These are phyloP conservation scores for Lepidostoma basale DNA, from an alignment of 1,140 invertebrate species.

Conservation along the genomic window DNA sequence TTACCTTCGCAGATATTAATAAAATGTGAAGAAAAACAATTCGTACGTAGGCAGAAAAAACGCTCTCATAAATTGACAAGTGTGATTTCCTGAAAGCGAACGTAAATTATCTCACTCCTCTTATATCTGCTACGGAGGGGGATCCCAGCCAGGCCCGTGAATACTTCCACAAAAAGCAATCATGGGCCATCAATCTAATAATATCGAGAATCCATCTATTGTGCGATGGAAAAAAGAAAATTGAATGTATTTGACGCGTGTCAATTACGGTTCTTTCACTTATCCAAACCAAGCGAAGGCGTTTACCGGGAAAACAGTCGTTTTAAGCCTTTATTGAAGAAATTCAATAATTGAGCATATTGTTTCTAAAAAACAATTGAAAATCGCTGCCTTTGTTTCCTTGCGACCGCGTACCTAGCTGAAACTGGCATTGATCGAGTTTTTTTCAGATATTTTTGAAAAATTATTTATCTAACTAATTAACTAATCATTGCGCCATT, in stretches of 20 bases:
- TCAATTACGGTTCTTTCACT: neutral
- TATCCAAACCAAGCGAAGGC: too few relatives aligned
- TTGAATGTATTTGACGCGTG: constrained; percentile 37
- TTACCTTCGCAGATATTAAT: too few relatives aligned
- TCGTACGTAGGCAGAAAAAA: neutral
- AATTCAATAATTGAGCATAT: too few relatives aligned
- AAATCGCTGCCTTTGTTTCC: too few relatives aligned
- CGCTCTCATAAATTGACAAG: neutral
- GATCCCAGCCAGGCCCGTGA: constrained; percentile 9
- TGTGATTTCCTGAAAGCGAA: constrained; percentile 12
- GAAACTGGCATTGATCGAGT: too few relatives aligned
- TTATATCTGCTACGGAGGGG: neutral
- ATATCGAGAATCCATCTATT: constrained; percentile 37
- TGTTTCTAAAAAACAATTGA: too few relatives aligned
- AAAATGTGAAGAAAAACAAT: neutral
- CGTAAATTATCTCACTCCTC: constrained; percentile 7
- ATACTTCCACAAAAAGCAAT: constrained; percentile 34
- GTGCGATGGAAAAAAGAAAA: constrained; percentile 33
- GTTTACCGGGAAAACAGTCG: too few relatives aligned
- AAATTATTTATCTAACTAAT: too few relatives aligned
- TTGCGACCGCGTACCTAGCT: too few relatives aligned
- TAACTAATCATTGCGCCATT: too few relatives aligned
- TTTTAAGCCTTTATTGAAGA: too few relatives aligned
- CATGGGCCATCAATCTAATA: constrained; percentile 42
- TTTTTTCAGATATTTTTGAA: too few relatives aligned